Evolutionary conservation across 92 coral and sea anemone species (phyloP).

Genomic region (Phenganax subtilis): DNA sequence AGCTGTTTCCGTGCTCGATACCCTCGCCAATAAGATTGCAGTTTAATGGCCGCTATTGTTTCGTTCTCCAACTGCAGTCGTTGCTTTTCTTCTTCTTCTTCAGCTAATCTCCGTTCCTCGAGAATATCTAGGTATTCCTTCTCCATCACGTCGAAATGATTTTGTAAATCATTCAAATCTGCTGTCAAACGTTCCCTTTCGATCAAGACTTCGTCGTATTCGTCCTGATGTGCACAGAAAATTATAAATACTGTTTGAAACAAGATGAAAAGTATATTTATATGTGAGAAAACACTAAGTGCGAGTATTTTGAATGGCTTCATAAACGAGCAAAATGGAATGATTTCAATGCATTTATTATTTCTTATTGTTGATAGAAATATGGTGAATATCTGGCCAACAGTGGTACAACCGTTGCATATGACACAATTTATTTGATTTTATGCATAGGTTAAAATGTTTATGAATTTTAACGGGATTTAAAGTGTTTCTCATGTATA

Average conservation of each 20-base stretch:
- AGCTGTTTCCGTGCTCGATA: constrained; percentile 49
- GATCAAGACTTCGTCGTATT: constrained; percentile 66
- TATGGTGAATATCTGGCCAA: no score
- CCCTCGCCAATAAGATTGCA: constrained; percentile 81
- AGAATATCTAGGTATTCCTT: constrained; percentile 70
- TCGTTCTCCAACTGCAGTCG: constrained; percentile 45
- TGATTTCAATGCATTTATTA: no score
- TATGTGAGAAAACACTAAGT: no score
- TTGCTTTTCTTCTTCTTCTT: constrained; percentile 60
- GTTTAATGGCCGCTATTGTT: constrained; percentile 53
- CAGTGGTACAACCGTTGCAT: no score
- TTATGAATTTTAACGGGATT: no score
- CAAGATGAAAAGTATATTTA: no score
- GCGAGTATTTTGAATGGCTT: neutral
- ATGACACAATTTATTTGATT: no score
- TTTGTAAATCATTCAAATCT: constrained; percentile 62
- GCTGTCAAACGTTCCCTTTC: constrained; percentile 63
- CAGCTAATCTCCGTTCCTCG: constrained; percentile 68
- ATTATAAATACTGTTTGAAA: no score
- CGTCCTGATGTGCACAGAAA: constrained; percentile 52
- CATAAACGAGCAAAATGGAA: neutral
- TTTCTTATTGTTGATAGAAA: no score
- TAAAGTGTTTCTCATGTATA: no score
- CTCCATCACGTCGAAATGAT: constrained; percentile 61
- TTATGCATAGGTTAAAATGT: no score